A percentile compares a stretch with the other conserved stretches of the same genome.
phyloP scores from a whole-genome alignment of 2,797 vertebrate species.

The Eurystomus glaucurus region DNA sequence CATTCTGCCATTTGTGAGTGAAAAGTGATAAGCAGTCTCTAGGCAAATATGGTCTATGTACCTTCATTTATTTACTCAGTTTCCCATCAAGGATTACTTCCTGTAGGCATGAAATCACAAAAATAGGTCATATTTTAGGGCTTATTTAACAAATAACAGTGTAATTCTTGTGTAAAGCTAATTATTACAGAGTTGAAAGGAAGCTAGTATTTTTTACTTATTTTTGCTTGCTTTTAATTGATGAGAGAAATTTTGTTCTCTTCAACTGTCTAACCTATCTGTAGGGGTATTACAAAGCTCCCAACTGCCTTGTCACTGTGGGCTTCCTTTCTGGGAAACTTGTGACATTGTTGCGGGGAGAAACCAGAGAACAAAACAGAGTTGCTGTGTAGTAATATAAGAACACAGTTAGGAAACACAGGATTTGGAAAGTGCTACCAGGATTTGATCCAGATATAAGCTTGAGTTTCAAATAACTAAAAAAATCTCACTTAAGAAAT shows the following conservation, averaged over 20 bases:
- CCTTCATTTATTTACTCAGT: background rate
- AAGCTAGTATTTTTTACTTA: background rate
- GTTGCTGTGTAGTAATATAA: background rate
- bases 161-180: background rate
- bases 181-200: background rate
- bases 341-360: background rate
- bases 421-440: fast-evolving
- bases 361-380: background rate
- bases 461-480: background rate
- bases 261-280: background rate
- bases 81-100: background rate
- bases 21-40: background rate
- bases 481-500: background rate
- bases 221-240: background rate
- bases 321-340: background rate
- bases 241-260: background rate
- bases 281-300: background rate
- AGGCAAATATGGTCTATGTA: background rate
- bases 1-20: background rate
- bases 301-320: background rate
- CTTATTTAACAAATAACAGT: background rate
- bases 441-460: background rate
- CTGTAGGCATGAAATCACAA: background rate
- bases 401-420: background rate
- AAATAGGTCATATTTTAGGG: background rate